Conservation (phyloP, 2,888 invertebrate genomes). For the Aelia acuminata region DNA sequence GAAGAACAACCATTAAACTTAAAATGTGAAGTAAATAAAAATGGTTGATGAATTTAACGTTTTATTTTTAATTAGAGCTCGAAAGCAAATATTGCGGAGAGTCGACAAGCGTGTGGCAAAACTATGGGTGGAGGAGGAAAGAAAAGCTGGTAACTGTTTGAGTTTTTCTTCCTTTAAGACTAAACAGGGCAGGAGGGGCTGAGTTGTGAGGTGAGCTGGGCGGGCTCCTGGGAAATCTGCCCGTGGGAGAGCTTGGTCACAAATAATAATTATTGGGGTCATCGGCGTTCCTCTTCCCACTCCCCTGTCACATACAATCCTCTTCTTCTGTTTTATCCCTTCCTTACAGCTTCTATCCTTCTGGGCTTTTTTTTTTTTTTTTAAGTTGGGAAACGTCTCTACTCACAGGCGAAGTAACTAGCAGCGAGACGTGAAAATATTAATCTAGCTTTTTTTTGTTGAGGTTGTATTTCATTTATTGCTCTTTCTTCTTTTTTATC, state of each 20-base stretch:
- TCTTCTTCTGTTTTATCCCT: conserved; percentile 40
- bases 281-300: conserved; percentile 42
- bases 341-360: conserved; percentile 16
- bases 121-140: neutral
- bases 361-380: conserved; percentile 29
- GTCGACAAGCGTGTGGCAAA: neutral
- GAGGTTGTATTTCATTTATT: too few relatives aligned
- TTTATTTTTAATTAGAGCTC: neutral
- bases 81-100: neutral
- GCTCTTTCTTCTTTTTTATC: too few relatives aligned
- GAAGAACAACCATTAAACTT: too few relatives aligned
- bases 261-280: conserved; percentile 58
- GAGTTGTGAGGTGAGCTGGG: conserved; percentile 55
- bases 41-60: neutral
- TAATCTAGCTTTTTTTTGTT: too few relatives aligned
- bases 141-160: conserved; percentile 6
- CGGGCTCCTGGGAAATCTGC: conserved; percentile 56
- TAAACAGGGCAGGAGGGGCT: conserved; percentile 16
- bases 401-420: neutral
- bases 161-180: conserved; percentile 9
- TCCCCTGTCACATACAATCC: conserved; percentile 54
- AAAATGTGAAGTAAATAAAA: neutral
- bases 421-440: neutral
- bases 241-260: conserved; percentile 50
- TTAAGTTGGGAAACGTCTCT: neutral